phyloP scores from a whole-genome alignment of 37 sponge, comb jelly and placozoan genomes.

The Ephydatia muelleri region DNA sequence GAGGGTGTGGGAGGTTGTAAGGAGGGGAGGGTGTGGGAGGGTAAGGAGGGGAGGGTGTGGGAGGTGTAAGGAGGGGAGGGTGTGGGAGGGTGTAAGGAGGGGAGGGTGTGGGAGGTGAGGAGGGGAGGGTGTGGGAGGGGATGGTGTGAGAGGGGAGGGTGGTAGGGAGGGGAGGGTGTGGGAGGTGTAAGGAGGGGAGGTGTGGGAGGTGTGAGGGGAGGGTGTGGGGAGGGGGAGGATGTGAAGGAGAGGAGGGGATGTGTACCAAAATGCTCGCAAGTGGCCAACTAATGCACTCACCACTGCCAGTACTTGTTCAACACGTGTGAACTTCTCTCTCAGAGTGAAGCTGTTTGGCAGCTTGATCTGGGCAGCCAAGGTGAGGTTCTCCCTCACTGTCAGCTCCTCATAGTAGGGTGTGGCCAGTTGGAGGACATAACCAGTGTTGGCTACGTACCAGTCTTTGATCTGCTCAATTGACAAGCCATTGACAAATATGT shows the following conservation, averaged over 20 bases:
- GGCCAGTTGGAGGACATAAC: constrained; percentile 70
- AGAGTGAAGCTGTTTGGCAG: constrained; percentile 14
- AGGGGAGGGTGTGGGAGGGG: neutral
- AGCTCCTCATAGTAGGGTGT: constrained; percentile 70
- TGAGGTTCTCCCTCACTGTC: constrained; percentile 76
- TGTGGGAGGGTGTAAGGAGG: neutral
- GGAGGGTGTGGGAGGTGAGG: neutral
- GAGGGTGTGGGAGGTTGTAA: neutral
- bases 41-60: neutral
- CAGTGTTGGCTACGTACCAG: constrained; percentile 68
- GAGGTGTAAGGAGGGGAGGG: neutral
- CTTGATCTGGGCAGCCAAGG: constrained; percentile 61
- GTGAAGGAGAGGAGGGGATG: neutral
- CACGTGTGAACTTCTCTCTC: constrained; percentile 36
- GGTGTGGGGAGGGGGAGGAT: neutral
- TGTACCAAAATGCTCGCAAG: too few species aligned
- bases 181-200: neutral
- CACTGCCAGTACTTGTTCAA: constrained; percentile 61
- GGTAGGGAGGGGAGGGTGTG: too few species aligned
- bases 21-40: neutral
- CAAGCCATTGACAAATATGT: constrained; percentile 54
- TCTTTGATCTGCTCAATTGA: constrained; percentile 32
- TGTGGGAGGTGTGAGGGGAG: neutral
- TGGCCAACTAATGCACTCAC: constrained; percentile 20
- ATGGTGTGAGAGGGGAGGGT: neutral